A percentile compares a stretch with the other conserved stretches of the same genome.
Evolutionary conservation across 2,797 vertebrate genomes (phyloP).

Genomic region (Propithecus perrieri): DNA sequence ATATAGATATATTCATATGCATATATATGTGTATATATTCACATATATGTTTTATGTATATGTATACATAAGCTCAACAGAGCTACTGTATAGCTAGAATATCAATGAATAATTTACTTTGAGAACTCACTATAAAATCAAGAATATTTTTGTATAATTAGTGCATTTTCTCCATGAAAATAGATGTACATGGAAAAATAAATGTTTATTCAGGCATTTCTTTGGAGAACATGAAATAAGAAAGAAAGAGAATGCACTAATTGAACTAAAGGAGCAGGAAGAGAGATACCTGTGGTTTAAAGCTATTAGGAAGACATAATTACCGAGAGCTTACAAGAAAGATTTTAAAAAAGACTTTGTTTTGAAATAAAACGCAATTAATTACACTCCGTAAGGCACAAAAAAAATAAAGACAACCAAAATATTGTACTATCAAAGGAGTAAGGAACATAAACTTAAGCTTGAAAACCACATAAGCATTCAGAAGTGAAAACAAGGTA

Average conservation of each 20-base stretch:
- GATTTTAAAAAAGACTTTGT: not conserved
- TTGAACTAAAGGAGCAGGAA: not conserved
- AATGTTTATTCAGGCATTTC: not conserved
- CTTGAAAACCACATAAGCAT: not conserved
- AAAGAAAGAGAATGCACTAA: slow-evolving; percentile 1
- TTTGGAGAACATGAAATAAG: not conserved
- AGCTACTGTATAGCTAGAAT: not conserved
- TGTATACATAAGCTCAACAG: not conserved
- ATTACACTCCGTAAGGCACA: not conserved
- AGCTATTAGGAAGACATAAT: not conserved
- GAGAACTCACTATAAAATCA: not conserved
- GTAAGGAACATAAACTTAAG: not conserved
- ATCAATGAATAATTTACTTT: slow-evolving; percentile 27
- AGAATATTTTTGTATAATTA: slow-evolving; percentile 1
- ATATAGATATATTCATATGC: not conserved
- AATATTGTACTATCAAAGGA: not conserved
- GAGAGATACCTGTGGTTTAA: not conserved
- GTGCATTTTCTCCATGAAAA: not conserved
- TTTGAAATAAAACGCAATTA: slow-evolving; percentile 33
- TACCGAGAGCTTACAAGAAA: not conserved
- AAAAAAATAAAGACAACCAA: not conserved
- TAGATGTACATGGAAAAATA: not conserved
- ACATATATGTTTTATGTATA: not conserved
- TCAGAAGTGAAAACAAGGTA: not conserved
- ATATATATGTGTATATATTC: not conserved